Percentiles rank a stretch among this genome's conserved stretches.
phyloP scores from a whole-genome alignment of 2,888 invertebrate genomes.

The Atrina japonica region DNA sequence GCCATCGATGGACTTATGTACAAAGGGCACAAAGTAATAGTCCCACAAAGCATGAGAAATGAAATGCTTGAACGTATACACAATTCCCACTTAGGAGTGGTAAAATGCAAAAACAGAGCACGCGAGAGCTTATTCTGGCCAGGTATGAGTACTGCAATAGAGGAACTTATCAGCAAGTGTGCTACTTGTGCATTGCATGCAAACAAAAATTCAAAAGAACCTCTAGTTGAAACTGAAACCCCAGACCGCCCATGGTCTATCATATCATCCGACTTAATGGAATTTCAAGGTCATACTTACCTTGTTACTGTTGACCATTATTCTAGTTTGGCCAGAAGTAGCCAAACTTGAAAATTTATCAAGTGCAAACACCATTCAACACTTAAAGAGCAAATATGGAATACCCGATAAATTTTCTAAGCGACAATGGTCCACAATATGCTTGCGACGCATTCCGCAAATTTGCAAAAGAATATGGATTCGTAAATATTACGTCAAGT shows the following conservation, averaged over 20 bases:
- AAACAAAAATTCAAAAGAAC: constrained; percentile 32
- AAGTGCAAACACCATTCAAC: not conserved
- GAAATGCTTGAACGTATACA: constrained; percentile 16
- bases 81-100: constrained; percentile 1
- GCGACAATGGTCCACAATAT: constrained; percentile 38
- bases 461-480: constrained; percentile 28
- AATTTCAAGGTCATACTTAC: constrained; percentile 40
- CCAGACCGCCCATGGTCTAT: too few species aligned
- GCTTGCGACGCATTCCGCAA: constrained; percentile 20
- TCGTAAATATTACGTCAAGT: constrained; percentile 31
- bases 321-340: constrained; percentile 41
- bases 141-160: not conserved
- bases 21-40: constrained; percentile 17
- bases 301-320: constrained; percentile 36
- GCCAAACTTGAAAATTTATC: constrained; percentile 25
- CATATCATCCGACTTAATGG: constrained; percentile 44
- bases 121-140: constrained; percentile 4
- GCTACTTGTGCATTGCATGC: constrained; percentile 4
- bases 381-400: constrained; percentile 15
- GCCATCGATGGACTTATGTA: constrained; percentile 23
- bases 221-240: constrained; percentile 37
- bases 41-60: constrained; percentile 13
- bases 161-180: constrained; percentile 14
- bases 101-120: constrained; percentile 6
- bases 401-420: constrained; percentile 15